Evolutionary conservation across 2,888 invertebrate species (phyloP), one percentile per base, ranked within the genome.

Genomic region (Iselma pallidipennis): DNA sequence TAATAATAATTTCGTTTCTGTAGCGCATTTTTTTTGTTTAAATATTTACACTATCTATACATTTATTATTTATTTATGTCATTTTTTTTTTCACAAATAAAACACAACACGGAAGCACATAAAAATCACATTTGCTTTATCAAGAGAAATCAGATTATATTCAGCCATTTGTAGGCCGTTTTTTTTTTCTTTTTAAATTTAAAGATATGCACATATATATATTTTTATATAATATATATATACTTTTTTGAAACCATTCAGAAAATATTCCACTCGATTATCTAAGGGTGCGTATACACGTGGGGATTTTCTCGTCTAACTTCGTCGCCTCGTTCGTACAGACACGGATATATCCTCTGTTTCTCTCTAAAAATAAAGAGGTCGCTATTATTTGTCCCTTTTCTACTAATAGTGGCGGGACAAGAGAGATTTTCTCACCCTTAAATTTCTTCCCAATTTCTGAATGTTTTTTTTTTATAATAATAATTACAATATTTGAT

Each of bases 81-180:
- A 33, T 51, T 23, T 21, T 26, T 23, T 45, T 42, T 45, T 26
- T 42, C 25, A 45, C 55, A 42, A 57, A 65, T 57, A 57, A 60
- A 61, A 70, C 68, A 73, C 69, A 70, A 72, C 69, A 75, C 75
- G 76, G 77, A 78, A 78, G 78, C 77, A 76, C 76, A 71, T 65
- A 72, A 73, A 74, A 77, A 78, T 78, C 78, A 78, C 78, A 78
- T 74, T 73, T 71, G 74, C 74, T 74, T 71, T 63, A 66, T 65
- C 55, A 59, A 66, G 61, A 65, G 61, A 68, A 67, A 68, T 61
- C 49, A 63, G 49, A 56, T 45, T 12, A 57, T 48, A 42, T 52
- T 57, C 28, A 25, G 12, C 31, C 9, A 28, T 37, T 37, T 45
- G 59, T 65, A 65, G 57, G 54, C 65, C 59, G 28, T 29, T n/a